These are phyloP conservation scores for Anhinga anhinga DNA, from an alignment of 2,113 vertebrate species.

Conservation along the genomic window DNA sequence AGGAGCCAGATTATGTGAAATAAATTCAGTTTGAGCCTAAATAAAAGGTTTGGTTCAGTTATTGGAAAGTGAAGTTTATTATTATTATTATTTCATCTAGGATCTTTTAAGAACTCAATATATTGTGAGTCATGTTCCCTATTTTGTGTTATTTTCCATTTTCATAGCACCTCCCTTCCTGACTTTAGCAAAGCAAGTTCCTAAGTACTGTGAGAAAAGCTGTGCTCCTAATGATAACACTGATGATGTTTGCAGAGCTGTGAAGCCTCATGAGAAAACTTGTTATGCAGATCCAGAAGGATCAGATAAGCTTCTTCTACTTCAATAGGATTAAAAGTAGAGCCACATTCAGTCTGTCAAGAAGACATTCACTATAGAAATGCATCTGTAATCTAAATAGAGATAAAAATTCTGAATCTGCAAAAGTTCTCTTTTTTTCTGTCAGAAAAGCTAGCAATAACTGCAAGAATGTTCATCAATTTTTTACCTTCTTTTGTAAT, in stretches of 20 bases:
- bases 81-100: constrained; percentile 3
- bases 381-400: not conserved
- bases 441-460: not conserved
- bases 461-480: not conserved
- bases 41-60: not conserved
- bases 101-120: not conserved
- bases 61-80: not conserved
- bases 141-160: constrained; percentile 33
- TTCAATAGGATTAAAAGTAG: not conserved
- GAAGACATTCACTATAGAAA: not conserved
- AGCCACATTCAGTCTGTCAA: not conserved
- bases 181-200: constrained; percentile 23
- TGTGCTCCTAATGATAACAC: constrained; percentile 35
- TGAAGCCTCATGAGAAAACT: constrained; percentile 4
- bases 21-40: not conserved
- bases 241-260: constrained; percentile 16
- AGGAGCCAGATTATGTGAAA: not conserved
- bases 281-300: not conserved
- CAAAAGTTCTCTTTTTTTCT: not conserved
- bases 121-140: constrained; percentile 43
- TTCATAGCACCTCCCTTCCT: constrained; percentile 43
- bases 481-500: not conserved
- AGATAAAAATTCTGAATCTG: not conserved
- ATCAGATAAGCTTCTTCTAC: constrained; percentile 7
- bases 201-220: constrained; percentile 38